These are phyloP conservation scores for Caenorhabditis angaria DNA, from an alignment of 2,888 invertebrate species.

Conservation along the genomic window DNA sequence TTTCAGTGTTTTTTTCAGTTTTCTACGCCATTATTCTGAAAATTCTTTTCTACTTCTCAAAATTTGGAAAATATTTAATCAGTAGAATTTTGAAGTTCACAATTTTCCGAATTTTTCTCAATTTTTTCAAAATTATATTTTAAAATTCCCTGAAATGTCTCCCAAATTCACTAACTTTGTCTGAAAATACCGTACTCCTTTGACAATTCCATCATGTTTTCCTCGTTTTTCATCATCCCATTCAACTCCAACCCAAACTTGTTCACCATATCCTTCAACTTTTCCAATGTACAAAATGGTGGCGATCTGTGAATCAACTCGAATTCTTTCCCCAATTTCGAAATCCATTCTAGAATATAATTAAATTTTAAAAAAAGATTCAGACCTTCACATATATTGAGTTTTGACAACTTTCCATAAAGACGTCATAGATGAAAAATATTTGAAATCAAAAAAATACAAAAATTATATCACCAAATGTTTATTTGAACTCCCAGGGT, in stretches of 20 bases:
- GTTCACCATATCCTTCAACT: constrained; percentile 77
- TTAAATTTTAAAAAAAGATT: background rate
- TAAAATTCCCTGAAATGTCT: background rate
- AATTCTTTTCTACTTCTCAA: too few relatives aligned
- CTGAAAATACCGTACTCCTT: constrained; percentile 84
- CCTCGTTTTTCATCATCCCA: constrained; percentile 91
- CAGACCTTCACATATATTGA: background rate
- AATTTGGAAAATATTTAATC: too few relatives aligned
- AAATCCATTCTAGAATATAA: background rate
- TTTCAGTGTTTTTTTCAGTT: too few relatives aligned
- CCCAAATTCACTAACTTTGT: constrained; percentile 59
- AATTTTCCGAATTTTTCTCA: background rate
- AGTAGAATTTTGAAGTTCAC: too few relatives aligned
- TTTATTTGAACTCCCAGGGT: constrained; percentile 21
- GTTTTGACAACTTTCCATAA: constrained; percentile 14
- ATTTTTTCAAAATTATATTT: too few relatives aligned
- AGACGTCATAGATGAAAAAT: constrained; percentile 1
- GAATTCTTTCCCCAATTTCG: constrained; percentile 36
- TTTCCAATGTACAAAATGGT: constrained; percentile 81
- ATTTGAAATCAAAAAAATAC: background rate
- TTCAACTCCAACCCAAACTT: constrained; percentile 81
- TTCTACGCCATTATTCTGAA: too few relatives aligned
- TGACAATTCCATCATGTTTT: constrained; percentile 88
- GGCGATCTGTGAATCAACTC: constrained; percentile 26
- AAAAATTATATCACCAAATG: background rate